These are phyloP conservation scores for Falco novaeseelandiae DNA, from an alignment of 2,797 vertebrate species.

Conservation along the genomic window DNA sequence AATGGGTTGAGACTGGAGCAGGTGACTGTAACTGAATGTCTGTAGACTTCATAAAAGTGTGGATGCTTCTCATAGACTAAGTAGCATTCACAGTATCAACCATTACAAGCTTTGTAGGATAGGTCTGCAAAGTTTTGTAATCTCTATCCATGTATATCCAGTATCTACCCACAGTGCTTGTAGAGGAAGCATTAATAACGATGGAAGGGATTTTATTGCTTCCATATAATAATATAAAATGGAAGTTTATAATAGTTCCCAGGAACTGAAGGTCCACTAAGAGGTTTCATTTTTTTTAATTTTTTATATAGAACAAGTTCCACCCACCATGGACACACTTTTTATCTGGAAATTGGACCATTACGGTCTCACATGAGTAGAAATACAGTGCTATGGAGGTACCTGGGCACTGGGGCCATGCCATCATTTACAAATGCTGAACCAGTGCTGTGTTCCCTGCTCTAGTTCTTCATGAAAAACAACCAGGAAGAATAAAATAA, in stretches of 20 bases:
- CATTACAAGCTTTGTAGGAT: not conserved
- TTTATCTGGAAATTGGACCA: not conserved
- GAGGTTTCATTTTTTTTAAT: not conserved
- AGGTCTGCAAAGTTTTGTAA: not conserved
- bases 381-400: not conserved
- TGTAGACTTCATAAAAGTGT: not conserved
- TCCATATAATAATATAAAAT: not conserved
- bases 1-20: not conserved
- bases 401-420: not conserved
- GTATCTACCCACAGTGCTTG: not conserved
- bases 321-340: not conserved
- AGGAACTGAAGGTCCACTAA: not conserved
- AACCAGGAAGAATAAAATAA: not conserved
- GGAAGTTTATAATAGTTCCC: not conserved
- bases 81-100: not conserved
- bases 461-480: not conserved
- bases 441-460: not conserved
- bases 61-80: not conserved
- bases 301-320: not conserved
- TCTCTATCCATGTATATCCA: not conserved
- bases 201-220: not conserved
- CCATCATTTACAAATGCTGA: not conserved
- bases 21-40: too few species aligned
- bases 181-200: not conserved
- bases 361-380: not conserved